These are phyloP conservation scores for Novumbra hubbsi DNA, from an alignment of 2,797 vertebrate species.

Conservation along the genomic window DNA sequence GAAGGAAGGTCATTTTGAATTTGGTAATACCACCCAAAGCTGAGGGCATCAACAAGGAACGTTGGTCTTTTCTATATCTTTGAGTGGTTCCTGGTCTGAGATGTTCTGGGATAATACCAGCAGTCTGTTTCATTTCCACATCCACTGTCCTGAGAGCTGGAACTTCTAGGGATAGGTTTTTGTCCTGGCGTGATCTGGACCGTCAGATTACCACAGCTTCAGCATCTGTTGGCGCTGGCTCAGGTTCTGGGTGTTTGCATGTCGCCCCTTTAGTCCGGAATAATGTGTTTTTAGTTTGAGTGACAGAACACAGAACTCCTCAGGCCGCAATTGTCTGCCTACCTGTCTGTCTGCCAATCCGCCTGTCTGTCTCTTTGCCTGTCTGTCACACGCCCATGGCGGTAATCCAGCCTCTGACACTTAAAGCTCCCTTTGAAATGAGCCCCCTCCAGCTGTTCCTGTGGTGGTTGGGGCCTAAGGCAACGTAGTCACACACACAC, in stretches of 20 bases:
- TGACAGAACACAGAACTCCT: constrained; percentile 60
- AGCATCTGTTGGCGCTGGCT: background rate
- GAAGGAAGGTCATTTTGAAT: background rate
- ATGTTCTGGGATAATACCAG: background rate
- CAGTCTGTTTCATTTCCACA: background rate
- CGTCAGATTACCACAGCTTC: background rate
- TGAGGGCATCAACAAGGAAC: background rate
- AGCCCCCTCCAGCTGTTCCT: constrained; percentile 67
- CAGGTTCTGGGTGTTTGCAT: background rate
- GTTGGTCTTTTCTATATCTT: background rate
- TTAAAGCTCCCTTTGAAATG: constrained; percentile 52
- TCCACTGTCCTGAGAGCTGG: background rate
- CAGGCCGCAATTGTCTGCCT: background rate
- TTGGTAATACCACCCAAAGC: background rate
- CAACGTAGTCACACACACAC: background rate
- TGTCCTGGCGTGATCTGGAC: background rate
- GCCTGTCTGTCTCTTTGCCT: no score
- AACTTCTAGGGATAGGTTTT: background rate
- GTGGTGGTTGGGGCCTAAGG: background rate
- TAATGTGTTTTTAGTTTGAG: constrained; percentile 48
- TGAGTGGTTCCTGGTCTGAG: background rate
- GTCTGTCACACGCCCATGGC: background rate
- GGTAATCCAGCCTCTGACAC: constrained; percentile 49
- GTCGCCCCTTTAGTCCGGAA: background rate
- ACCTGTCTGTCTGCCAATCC: no score